Evolutionary conservation across 2,113 vertebrate genomes (phyloP), one percentile per base, ranked within the genome.

Genomic region (Charadrius vociferus): DNA sequence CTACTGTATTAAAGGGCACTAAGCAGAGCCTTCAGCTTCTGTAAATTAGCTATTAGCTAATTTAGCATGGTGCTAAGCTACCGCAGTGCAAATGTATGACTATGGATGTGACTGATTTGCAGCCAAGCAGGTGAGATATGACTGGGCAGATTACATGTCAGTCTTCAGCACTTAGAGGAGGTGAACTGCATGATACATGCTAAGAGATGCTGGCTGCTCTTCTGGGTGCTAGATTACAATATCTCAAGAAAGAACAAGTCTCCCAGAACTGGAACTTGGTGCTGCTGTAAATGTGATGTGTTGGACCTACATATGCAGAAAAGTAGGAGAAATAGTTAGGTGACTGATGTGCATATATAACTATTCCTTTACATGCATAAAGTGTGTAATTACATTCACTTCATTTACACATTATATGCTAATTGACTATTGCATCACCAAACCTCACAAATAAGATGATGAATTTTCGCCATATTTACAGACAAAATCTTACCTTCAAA

Each of bases 111-210:
- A 37, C 16, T 65, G 20, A 71, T 85, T 16, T 58, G 21, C n/a
- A 62, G 20, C 7, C 55, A 47, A 5, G 4, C 39, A 56, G 6
- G 1, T 34, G 30, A 82, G 47, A 19, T 19, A 50, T 0, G 1
- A 43, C 23, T 6, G 15, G 43, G 34, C 6, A 68, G 68, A 77
- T 63, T 9, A 3, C 10, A n/a, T 9, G 21, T 4, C 77, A 50
- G 24, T 12, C 34, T 26, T 20, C 86, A 88, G 27, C 65, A 49
- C 17, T 19, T 7, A 11, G 6, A 41, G 34, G 20, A 15, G 27
- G 2, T 53, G 72, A 81, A 16, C 8, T 27, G 23, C 6, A 9
- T 39, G n/a, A 56, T 8, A 45, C 7, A 10, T 7, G 8, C 9
- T 23, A 34, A 70, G 47, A 61, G 41, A 21, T 37, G 32, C 47